Conservation (phyloP, 2,888 invertebrate genomes). For the Junonia oenone region DNA sequence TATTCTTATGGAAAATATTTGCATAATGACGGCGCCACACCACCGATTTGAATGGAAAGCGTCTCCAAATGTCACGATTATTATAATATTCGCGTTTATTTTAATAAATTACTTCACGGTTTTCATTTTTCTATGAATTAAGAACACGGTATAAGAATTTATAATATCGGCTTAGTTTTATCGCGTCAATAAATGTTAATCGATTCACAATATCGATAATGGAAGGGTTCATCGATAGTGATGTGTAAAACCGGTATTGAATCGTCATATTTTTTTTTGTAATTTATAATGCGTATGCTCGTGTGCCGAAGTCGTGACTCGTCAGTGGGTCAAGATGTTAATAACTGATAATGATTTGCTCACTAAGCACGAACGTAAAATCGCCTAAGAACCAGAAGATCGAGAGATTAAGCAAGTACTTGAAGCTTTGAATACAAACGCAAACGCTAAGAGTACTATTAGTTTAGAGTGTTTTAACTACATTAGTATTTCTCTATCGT, state of each 20-base stretch:
- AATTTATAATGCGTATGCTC: constrained; percentile 2
- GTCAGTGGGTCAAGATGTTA: constrained; percentile 62
- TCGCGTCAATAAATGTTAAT: constrained; percentile 16
- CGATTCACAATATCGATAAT: constrained; percentile 14
- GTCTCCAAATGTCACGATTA: constrained; percentile 13
- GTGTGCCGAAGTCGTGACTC: constrained; percentile 49
- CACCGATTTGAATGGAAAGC: constrained; percentile 15
- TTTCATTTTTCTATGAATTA: neutral
- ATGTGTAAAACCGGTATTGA: constrained; percentile 13
- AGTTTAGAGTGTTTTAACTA: constrained; percentile 17
- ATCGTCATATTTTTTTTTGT: constrained; percentile 1
- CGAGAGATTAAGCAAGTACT: constrained; percentile 37
- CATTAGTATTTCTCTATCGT: constrained; percentile 6
- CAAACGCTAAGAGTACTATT: constrained; percentile 12
- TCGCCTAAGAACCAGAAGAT: constrained; percentile 38
- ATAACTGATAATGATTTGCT: constrained; percentile 53
- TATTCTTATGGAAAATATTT: constrained; percentile 9
- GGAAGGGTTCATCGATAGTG: neutral
- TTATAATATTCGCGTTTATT: constrained; percentile 18
- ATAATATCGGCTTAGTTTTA: constrained; percentile 9
- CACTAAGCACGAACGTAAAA: constrained; percentile 41
- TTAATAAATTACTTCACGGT: constrained; percentile 18
- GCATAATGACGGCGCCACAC: constrained; percentile 20
- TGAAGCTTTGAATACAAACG: constrained; percentile 27
- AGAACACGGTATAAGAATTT: neutral